Conservation (phyloP, 2,888 invertebrate genomes). For the Timandra comae region DNA sequence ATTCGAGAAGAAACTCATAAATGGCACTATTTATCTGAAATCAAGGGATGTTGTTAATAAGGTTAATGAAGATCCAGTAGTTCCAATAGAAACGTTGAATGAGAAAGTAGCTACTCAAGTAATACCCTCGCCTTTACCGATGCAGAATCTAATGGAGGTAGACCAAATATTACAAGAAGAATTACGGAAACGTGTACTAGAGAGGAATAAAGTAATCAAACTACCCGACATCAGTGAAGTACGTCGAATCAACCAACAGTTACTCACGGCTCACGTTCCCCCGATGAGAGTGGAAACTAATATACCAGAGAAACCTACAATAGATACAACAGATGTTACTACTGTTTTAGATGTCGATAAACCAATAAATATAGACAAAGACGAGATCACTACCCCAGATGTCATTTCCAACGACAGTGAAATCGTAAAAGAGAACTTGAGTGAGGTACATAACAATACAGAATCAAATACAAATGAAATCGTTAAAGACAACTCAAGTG, state of each 20-base stretch:
- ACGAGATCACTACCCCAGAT: no score
- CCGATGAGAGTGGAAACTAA: conserved; percentile 35
- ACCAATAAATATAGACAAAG: conserved; percentile 1
- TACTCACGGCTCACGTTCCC: conserved; percentile 52
- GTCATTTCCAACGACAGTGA: no score
- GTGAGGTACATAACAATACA: no score
- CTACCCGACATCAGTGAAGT: conserved; percentile 50
- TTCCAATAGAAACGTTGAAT: no score
- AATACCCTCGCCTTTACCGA: conserved; percentile 39
- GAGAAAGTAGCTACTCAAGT: conserved; percentile 20
- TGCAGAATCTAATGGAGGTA: conserved; percentile 42
- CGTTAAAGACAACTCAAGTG: no score
- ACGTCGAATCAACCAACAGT: conserved; percentile 47
- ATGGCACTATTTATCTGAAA: conserved; percentile 47
- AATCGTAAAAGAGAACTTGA: no score
- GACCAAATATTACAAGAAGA: conserved; percentile 13
- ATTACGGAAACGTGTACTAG: conserved; percentile 19
- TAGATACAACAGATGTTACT: background rate
- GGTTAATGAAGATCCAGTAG: conserved; percentile 2
- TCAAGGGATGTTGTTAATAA: conserved; percentile 11
- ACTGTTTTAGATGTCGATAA: background rate
- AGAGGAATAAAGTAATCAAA: conserved; percentile 47
- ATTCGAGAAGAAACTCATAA: conserved; percentile 50
- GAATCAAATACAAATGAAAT: no score
- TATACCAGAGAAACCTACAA: background rate